A percentile compares a stretch with the other conserved stretches of the same genome.
Evolutionary conservation across 1,140 invertebrate genomes (phyloP).

Genomic region (Atta cephalotes): DNA sequence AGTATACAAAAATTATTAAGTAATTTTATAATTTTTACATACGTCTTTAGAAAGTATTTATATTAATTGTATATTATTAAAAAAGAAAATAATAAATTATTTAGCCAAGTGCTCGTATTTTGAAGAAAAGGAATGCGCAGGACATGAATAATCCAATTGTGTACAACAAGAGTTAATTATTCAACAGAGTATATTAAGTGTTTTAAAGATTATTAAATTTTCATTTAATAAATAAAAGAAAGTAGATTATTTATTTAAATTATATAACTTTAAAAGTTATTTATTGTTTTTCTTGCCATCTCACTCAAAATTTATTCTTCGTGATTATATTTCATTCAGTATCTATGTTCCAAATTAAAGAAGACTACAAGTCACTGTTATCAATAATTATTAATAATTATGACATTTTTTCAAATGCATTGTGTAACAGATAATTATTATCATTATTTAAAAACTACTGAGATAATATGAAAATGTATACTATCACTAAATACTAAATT

Average conservation of each 20-base stretch:
- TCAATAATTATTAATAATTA: background rate
- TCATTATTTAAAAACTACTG: background rate
- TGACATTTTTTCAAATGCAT: background rate
- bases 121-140: too few species aligned
- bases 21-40: too few species aligned
- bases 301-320: conserved; percentile 2
- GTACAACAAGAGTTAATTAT: background rate
- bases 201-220: background rate
- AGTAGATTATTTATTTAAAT: background rate
- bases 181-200: background rate
- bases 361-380: background rate
- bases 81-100: too few species aligned
- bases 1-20: too few species aligned
- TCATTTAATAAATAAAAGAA: background rate
- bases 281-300: background rate
- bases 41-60: too few species aligned
- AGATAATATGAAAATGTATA: conserved; percentile 1
- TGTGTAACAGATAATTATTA: background rate
- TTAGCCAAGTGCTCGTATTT: too few species aligned
- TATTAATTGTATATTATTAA: too few species aligned
- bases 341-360: background rate
- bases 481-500: background rate
- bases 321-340: background rate
- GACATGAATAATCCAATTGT: too few species aligned
- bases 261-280: conserved; percentile 10